phyloP scores from a whole-genome alignment of 1,140 invertebrate genomes.

The Sycobia sp. region DNA sequence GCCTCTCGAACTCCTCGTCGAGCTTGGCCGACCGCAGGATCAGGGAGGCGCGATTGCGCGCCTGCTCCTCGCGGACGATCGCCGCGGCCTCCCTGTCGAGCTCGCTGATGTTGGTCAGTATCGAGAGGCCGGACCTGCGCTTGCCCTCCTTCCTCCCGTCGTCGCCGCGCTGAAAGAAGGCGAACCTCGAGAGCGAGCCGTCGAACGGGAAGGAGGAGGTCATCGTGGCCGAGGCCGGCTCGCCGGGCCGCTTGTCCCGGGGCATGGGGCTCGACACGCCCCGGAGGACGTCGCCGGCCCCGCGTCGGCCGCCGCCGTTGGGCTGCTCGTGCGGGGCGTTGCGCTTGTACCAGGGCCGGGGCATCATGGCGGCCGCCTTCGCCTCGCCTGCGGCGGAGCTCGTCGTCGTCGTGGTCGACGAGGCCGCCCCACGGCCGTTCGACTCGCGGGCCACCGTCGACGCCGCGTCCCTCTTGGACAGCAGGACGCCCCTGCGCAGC shows the following conservation, averaged over 20 bases:
- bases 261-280: slow-evolving; percentile 23
- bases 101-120: slow-evolving; percentile 80
- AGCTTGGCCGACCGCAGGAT: slow-evolving; percentile 47
- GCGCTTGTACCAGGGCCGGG: slow-evolving; percentile 72
- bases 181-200: slow-evolving; percentile 46
- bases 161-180: slow-evolving; percentile 50
- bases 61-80: slow-evolving; percentile 70
- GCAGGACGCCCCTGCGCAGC: slow-evolving; percentile 48
- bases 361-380: slow-evolving; percentile 50
- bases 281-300: slow-evolving; percentile 35
- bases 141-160: slow-evolving; percentile 57
- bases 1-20: slow-evolving; percentile 51
- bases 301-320: background rate
- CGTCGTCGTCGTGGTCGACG: background rate
- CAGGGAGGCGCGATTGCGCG: slow-evolving; percentile 49
- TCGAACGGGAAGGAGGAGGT: slow-evolving; percentile 36
- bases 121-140: slow-evolving; percentile 67
- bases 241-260: slow-evolving; percentile 28
- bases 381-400: background rate
- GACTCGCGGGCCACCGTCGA: background rate
- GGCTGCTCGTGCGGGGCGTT: slow-evolving; percentile 38
- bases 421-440: background rate
- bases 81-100: slow-evolving; percentile 78
- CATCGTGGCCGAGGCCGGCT: slow-evolving; percentile 32
- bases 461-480: slow-evolving; percentile 41